Evolutionary conservation across 1,140 invertebrate genomes (phyloP).

Genomic region (Drosophila quadrilineata): DNA sequence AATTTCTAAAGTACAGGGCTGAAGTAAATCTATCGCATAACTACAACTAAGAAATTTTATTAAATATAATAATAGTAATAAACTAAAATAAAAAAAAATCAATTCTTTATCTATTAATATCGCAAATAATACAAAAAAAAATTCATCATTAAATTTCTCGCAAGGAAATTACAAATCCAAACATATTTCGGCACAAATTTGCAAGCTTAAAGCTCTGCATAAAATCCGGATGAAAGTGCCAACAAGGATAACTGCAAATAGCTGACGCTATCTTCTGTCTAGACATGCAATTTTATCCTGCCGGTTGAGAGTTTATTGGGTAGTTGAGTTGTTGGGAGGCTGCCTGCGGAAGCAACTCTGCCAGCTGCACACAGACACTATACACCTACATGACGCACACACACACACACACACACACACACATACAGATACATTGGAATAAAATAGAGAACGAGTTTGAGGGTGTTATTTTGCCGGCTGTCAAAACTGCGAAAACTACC

Average conservation of each 20-base stretch:
- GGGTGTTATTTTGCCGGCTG: conserved; percentile 58
- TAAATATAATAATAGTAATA: too few relatives aligned
- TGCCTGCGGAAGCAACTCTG: conserved; percentile 45
- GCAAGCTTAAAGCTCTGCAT: conserved; percentile 31
- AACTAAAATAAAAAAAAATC: too few relatives aligned
- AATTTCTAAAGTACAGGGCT: background rate
- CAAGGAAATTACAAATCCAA: too few relatives aligned
- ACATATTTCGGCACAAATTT: conserved; percentile 31
- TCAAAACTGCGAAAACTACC: conserved; percentile 59
- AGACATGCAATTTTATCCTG: conserved; percentile 66
- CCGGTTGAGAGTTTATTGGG: too few relatives aligned
- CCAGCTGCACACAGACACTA: conserved; percentile 15
- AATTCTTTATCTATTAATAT: too few relatives aligned
- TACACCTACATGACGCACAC: conserved; percentile 12
- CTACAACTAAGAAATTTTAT: too few relatives aligned
- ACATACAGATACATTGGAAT: conserved; percentile 20
- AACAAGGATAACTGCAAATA: conserved; percentile 41
- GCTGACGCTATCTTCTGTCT: conserved; percentile 53
- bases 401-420: conserved; percentile 21
- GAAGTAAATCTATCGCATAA: too few relatives aligned
- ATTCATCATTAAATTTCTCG: too few relatives aligned
- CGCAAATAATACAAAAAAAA: too few relatives aligned
- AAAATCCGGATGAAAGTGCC: conserved; percentile 10
- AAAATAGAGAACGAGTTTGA: conserved; percentile 44
- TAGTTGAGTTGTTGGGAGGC: too few relatives aligned